These are phyloP conservation scores for Quiscalus mexicanus DNA, from an alignment of 2,113 vertebrate species.

Conservation along the genomic window DNA sequence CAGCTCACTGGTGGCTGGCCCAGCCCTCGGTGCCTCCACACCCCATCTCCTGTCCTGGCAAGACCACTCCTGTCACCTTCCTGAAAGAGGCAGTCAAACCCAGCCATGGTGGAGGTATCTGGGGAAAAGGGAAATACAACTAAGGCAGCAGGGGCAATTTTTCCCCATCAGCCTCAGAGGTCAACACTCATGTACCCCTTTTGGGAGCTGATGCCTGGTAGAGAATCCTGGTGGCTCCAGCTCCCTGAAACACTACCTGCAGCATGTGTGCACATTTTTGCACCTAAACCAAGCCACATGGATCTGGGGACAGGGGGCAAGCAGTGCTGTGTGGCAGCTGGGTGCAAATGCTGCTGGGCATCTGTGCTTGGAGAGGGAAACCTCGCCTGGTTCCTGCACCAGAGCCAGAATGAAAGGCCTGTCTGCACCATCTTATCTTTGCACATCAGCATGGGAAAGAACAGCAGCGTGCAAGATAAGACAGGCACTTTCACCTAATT, in stretches of 20 bases:
- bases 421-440: neutral
- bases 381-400: neutral
- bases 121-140: neutral
- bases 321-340: neutral
- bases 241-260: neutral
- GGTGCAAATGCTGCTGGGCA: accelerated
- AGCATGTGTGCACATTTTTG: neutral
- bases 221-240: neutral
- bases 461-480: neutral
- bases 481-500: neutral
- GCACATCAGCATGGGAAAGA: neutral
- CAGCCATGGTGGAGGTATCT: accelerated
- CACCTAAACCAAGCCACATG: neutral
- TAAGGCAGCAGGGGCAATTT: accelerated
- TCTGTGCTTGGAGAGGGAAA: neutral
- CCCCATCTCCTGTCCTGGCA: accelerated
- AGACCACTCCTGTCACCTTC: accelerated
- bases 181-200: neutral
- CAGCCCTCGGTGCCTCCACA: neutral
- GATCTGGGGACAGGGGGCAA: neutral
- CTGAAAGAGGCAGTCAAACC: neutral
- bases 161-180: neutral
- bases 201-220: neutral
- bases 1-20: accelerated
- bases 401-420: neutral